A percentile compares a stretch with the other conserved stretches of the same genome.
phyloP scores from a whole-genome alignment of 2,797 vertebrate genomes.

The Trichosurus vulpecula region DNA sequence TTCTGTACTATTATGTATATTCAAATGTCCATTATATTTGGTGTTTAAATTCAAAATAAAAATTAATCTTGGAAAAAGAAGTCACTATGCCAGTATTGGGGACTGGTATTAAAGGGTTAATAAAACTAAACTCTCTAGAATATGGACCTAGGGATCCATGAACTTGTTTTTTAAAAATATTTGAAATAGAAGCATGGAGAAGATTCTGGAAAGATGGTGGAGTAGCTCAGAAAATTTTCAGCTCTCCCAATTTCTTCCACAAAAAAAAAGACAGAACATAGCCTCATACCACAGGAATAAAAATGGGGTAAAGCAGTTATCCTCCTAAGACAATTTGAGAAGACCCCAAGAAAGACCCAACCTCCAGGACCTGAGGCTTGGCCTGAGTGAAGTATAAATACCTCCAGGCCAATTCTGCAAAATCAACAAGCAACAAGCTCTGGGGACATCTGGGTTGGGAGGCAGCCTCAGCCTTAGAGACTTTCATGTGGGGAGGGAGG shows the following conservation, averaged over 20 bases:
- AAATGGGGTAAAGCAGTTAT: background rate
- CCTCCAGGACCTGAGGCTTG: background rate
- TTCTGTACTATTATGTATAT: background rate
- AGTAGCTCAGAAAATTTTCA: background rate
- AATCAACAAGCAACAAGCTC: background rate
- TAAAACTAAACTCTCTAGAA: background rate
- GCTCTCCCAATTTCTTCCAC: background rate
- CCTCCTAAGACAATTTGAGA: background rate
- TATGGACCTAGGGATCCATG: background rate
- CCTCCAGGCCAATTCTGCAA: background rate
- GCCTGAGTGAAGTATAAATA: background rate
- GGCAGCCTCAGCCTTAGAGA: background rate
- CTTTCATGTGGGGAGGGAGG: background rate
- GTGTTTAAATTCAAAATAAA: background rate
- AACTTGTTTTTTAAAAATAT: background rate
- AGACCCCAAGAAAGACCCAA: background rate
- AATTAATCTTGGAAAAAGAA: background rate
- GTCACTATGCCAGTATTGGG: background rate
- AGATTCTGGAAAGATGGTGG: background rate
- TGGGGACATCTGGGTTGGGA: background rate
- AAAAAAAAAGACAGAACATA: background rate
- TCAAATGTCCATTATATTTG: background rate
- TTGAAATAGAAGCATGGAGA: background rate
- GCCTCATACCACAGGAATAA: background rate
- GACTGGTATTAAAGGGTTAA: background rate